Percentiles rank a stretch among this genome's conserved stretches.
Evolutionary conservation across 2,797 vertebrate species (phyloP).

Genomic region (Darevskia nairensis): DNA sequence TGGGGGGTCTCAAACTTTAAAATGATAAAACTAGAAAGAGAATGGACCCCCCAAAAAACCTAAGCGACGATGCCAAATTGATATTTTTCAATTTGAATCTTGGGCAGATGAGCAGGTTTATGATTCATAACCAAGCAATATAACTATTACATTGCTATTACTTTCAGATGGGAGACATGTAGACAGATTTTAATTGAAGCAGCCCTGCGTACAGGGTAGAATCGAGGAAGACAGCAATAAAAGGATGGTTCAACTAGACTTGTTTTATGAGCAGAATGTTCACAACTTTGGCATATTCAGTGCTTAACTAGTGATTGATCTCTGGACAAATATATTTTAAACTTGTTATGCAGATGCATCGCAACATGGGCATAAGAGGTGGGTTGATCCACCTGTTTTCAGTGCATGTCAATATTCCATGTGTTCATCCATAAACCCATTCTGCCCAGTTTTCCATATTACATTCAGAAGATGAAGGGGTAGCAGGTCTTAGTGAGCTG

Average conservation of each 20-base stretch:
- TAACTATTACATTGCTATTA: conserved; percentile 56
- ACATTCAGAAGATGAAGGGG: no score
- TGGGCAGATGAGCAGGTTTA: conserved; percentile 72
- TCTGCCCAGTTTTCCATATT: no score
- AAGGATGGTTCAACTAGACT: conserved; percentile 70
- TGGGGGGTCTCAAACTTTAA: conserved; percentile 43
- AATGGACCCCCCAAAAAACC: conserved; percentile 57
- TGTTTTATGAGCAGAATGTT: conserved; percentile 70
- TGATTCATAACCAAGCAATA: conserved; percentile 74
- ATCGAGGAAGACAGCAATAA: conserved; percentile 68
- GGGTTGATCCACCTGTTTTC: not conserved
- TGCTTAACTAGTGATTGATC: conserved; percentile 65
- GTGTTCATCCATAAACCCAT: no score
- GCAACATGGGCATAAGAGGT: not conserved
- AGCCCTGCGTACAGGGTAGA: conserved; percentile 48
- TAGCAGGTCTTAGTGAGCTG: no score
- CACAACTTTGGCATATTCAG: conserved; percentile 67
- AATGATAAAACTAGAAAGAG: conserved; percentile 61
- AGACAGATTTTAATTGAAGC: conserved; percentile 77
- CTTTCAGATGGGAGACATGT: conserved; percentile 69
- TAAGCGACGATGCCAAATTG: conserved; percentile 65
- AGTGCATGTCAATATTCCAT: no score
- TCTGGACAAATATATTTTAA: conserved; percentile 62
- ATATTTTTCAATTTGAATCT: conserved; percentile 72
- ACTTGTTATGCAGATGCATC: conserved; percentile 43